Evolutionary conservation across 1,140 invertebrate genomes (phyloP), one percentile per base, ranked within the genome.

Genomic region (Aphidius gifuensis): DNA sequence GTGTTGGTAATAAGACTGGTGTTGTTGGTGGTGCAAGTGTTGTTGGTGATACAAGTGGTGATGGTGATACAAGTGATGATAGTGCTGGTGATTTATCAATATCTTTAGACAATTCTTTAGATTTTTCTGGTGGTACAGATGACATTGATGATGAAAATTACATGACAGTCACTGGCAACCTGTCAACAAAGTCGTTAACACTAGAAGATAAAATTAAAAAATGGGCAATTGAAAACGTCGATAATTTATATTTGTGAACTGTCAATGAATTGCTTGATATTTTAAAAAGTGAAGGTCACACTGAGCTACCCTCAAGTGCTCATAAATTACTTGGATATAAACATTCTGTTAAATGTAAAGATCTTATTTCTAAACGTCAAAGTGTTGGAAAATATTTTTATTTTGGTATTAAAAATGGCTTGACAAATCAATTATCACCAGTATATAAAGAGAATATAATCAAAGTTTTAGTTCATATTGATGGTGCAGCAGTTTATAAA

Each of bases 381-480:
- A 8, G 38, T 38, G 38, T 51, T 16, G 49, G 49, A 23, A 5
- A 16, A 7, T 51, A 32, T 11, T 32, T 23, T 38, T 51, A 51
- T 51, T 32, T 51, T 21, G 49, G 49, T 8, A 32, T 51, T 6
- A 51, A 51, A 51, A 51, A 50, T 50, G 49, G 49, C 5, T 23
- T 50, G 9, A 1, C 23, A 32, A 51, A 51, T 32, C 9, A 32
- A 4, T 32, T 51, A 5, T 7, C 6, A 38, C 21, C 49, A 32
- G 21, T 51, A 6, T 51, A 32, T 32, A 32, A 51, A 6, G 49
- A 51, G 5, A 8, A 9, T 38, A 32, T 38, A 9, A 58, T 65
- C 5, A 61, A 53, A 56, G 46, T 65, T 16, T 38, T 65, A 5
- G 54, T 65, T 3, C 55, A 58, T 23, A 54, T 43, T 21, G 64